Percentiles rank a stretch among this genome's conserved stretches.
Evolutionary conservation across 1,140 invertebrate species (phyloP).

Genomic region (Thaumetopoea pityocampa): DNA sequence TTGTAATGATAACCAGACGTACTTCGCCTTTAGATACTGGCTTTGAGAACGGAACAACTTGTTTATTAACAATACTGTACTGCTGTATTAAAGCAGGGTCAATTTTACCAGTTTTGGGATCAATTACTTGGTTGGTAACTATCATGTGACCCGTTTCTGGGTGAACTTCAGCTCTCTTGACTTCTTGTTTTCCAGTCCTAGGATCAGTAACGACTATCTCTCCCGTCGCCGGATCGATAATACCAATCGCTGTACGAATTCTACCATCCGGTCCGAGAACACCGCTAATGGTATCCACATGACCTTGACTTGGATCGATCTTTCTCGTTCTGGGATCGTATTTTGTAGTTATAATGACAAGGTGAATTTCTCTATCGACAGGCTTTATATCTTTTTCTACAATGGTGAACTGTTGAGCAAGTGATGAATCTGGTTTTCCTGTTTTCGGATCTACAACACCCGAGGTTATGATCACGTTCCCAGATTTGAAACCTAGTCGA

Average conservation of each 20-base stretch:
- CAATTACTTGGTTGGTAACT: slow-evolving; percentile 76
- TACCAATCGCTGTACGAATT: slow-evolving; percentile 75
- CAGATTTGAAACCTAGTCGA: slow-evolving; percentile 47
- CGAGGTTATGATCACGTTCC: slow-evolving; percentile 65
- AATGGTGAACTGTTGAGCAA: slow-evolving; percentile 75
- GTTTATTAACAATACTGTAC: slow-evolving; percentile 74
- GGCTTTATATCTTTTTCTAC: slow-evolving; percentile 71
- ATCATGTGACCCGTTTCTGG: slow-evolving; percentile 77
- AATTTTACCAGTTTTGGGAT: slow-evolving; percentile 79
- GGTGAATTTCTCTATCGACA: slow-evolving; percentile 56
- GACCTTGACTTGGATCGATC: slow-evolving; percentile 76
- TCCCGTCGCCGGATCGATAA: slow-evolving; percentile 74
- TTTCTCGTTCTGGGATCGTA: slow-evolving; percentile 76
- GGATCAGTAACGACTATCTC: slow-evolving; percentile 75
- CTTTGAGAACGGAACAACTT: slow-evolving; percentile 69
- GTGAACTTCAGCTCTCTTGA: slow-evolving; percentile 76
- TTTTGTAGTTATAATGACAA: slow-evolving; percentile 77
- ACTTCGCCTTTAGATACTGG: slow-evolving; percentile 70
- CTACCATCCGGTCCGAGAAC: slow-evolving; percentile 70
- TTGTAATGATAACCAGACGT: slow-evolving; percentile 77
- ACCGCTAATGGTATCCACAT: slow-evolving; percentile 76
- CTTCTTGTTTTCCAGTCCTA: slow-evolving; percentile 70
- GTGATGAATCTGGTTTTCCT: slow-evolving; percentile 72
- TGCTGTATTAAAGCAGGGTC: slow-evolving; percentile 78
- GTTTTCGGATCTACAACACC: slow-evolving; percentile 77